Conservation (phyloP, 1,140 invertebrate genomes). For the Phymorhynchus buccinoides region DNA sequence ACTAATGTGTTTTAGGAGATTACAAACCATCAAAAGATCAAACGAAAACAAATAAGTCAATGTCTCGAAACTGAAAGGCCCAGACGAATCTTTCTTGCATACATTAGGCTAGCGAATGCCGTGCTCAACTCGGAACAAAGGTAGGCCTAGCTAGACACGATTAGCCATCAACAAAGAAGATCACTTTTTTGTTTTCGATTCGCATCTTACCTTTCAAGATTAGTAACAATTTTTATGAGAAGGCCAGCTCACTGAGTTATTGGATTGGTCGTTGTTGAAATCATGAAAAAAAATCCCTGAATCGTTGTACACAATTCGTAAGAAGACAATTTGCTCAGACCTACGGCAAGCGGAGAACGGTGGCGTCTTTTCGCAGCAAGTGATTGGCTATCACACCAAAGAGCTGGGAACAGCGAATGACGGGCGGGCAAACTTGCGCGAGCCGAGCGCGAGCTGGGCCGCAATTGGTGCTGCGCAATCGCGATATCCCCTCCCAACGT, state of each 20-base stretch:
- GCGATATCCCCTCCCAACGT: conserved; percentile 38
- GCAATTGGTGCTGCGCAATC: conserved; percentile 70
- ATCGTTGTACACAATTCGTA: conserved; percentile 50
- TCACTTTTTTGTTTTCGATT: not conserved
- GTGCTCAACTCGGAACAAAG: conserved; percentile 6
- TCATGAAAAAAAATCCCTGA: conserved; percentile 39
- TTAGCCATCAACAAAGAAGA: not conserved
- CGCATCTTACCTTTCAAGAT: not conserved
- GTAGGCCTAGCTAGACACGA: conserved; percentile 1
- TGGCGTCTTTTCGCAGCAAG: conserved; percentile 65
- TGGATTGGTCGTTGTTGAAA: conserved; percentile 25
- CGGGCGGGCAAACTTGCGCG: conserved; percentile 61
- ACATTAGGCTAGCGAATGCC: not conserved
- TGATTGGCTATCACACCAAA: conserved; percentile 74
- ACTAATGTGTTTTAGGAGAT: not conserved
- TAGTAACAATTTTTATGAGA: not conserved
- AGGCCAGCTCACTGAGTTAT: conserved; percentile 18
- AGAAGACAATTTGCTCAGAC: conserved; percentile 82
- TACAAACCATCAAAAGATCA: not conserved
- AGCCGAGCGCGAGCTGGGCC: conserved; percentile 50
- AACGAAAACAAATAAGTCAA: not conserved
- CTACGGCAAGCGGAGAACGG: conserved; percentile 86
- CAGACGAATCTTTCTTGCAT: conserved; percentile 5
- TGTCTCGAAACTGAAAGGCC: not conserved
- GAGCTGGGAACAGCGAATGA: conserved; percentile 75